phyloP scores from a whole-genome alignment of 1,140 invertebrate species.

The Platyscapa corneri region DNA sequence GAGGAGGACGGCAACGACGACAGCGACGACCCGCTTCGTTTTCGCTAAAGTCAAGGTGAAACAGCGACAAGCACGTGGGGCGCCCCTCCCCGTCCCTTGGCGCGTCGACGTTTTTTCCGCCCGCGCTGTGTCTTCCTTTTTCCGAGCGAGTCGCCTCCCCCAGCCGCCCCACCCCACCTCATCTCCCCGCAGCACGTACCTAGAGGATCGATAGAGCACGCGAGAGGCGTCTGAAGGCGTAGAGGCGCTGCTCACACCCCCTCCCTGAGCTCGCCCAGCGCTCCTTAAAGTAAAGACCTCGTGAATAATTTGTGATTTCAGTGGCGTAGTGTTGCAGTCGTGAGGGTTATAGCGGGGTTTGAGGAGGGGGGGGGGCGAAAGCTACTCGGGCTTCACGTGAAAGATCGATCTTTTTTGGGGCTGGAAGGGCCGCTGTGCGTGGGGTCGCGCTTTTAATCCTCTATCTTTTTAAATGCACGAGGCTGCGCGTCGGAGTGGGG shows the following conservation, averaged over 20 bases:
- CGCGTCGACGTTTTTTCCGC: too few species aligned
- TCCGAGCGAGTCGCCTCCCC: neutral
- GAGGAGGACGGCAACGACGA: slow-evolving; percentile 40
- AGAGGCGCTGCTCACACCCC: neutral
- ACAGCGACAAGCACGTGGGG: slow-evolving; percentile 12
- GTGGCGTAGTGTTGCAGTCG: neutral
- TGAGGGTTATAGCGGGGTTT: neutral
- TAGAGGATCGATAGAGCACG: slow-evolving; percentile 3
- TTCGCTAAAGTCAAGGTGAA: slow-evolving; percentile 59
- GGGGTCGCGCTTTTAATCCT: neutral
- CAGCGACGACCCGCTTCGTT: neutral
- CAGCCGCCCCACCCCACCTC: neutral
- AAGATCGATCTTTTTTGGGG: neutral
- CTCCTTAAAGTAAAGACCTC: slow-evolving; percentile 1
- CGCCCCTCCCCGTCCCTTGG: neutral
- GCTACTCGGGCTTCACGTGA: neutral
- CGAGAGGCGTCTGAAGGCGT: too few species aligned
- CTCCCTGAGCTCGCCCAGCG: neutral
- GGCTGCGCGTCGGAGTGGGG: neutral
- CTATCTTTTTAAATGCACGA: neutral
- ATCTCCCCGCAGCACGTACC: neutral
- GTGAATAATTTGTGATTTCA: neutral
- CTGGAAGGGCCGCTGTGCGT: neutral
- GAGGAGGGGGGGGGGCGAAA: too few species aligned
- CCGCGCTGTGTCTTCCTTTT: neutral